These are phyloP conservation scores for Orcinus orca DNA, from an alignment of 2,113 vertebrate species.

Conservation along the genomic window DNA sequence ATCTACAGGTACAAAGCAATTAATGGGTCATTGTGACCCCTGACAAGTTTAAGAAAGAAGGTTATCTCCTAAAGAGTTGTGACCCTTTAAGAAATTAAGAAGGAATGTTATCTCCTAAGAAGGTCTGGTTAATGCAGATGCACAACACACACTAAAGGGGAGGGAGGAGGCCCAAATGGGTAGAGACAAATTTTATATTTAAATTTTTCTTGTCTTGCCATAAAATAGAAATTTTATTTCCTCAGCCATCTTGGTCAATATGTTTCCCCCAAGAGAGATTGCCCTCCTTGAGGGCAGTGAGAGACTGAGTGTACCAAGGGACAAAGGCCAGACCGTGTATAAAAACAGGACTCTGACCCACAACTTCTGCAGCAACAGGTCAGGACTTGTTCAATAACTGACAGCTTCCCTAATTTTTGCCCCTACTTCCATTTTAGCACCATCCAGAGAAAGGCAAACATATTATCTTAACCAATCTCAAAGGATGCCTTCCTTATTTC, in stretches of 20 bases:
- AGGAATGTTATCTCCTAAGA: neutral
- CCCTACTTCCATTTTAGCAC: neutral
- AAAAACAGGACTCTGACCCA: neutral
- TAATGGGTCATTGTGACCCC: neutral
- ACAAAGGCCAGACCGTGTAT: neutral
- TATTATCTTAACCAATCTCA: neutral
- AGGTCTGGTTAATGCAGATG: neutral
- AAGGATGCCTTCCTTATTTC: neutral
- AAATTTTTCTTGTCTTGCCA: neutral
- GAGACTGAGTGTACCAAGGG: neutral
- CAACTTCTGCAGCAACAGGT: neutral
- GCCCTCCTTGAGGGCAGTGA: neutral
- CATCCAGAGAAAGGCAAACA: neutral
- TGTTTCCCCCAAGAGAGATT: neutral
- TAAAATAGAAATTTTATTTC: neutral
- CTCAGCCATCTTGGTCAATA: neutral
- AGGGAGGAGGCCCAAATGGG: neutral
- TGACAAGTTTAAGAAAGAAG: neutral
- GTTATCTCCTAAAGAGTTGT: neutral
- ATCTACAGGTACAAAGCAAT: neutral
- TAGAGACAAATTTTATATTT: neutral
- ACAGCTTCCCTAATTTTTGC: neutral
- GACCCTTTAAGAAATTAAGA: neutral
- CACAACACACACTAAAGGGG: neutral
- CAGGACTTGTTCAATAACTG: neutral